phyloP scores from a whole-genome alignment of 2,797 vertebrate species.

The Sebastiscus tertius region DNA sequence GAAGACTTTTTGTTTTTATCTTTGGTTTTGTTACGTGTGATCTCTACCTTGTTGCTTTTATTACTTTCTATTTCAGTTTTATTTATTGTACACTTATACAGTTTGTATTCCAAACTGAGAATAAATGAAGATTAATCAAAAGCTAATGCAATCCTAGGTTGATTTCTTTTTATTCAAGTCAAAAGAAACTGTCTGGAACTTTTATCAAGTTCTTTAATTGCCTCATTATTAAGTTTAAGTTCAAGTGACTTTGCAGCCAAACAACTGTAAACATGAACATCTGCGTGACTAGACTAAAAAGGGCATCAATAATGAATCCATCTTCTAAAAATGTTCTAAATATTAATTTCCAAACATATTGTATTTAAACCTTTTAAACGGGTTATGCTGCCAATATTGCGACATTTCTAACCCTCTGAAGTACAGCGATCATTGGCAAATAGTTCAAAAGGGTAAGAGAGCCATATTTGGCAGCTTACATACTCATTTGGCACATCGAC shows the following conservation, averaged over 20 bases:
- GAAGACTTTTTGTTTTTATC: not conserved
- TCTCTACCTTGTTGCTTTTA: not conserved
- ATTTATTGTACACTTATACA: not conserved
- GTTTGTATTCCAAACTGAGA: not conserved
- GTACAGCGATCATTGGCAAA: slow-evolving; percentile 47
- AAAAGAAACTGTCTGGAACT: not conserved
- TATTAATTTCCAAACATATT: slow-evolving; percentile 13
- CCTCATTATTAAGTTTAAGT: slow-evolving; percentile 21
- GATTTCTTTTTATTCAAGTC: not conserved
- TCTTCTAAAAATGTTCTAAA: not conserved
- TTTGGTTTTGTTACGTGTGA: not conserved
- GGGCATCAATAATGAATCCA: slow-evolving; percentile 2
- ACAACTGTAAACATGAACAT: slow-evolving; percentile 1
- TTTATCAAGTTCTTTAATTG: slow-evolving; percentile 23
- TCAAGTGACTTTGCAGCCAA: slow-evolving; percentile 11
- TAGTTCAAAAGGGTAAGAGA: slow-evolving; percentile 61
- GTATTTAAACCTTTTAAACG: slow-evolving; percentile 31
- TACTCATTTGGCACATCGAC: slow-evolving; percentile 42
- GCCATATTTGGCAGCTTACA: slow-evolving; percentile 49
- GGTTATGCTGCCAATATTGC: slow-evolving; percentile 14
- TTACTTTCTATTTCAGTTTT: not conserved
- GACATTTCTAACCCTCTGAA: slow-evolving; percentile 39
- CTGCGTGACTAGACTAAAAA: slow-evolving; percentile 5
- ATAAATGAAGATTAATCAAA: not conserved
- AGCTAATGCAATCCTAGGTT: not conserved